Evolutionary conservation across 2,797 vertebrate genomes (phyloP), one percentile per base, ranked within the genome.

Genomic region (Enteromius viviparus): DNA sequence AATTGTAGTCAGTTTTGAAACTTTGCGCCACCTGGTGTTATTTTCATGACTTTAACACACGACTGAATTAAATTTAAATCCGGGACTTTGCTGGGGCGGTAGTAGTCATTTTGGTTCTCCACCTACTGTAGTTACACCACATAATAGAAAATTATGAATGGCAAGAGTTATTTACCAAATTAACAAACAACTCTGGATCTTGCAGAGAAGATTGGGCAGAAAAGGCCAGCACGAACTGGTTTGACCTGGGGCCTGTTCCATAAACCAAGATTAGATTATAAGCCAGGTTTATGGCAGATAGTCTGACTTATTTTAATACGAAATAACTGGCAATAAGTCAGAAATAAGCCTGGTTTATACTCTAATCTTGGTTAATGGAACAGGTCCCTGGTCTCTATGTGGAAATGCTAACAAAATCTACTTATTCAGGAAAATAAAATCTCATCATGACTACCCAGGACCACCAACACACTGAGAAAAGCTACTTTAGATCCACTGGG

Each of bases 401-500:
- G 15, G 62, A 11, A 23, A 37, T 51, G 29, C 40, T 8, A 66
- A 49, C 26, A 23, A 34, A 58, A 21, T 21, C n/a, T 42, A 14
- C 37, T 77, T 69, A 66, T 60, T 70, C 51, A 23, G 4, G 19
- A 10, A 68, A 58, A 32, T 66, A 77, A 58, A 60, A 58, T 49
- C 34, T 58, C 37, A 68, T 77, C 19, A 60, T 70, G 53, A 76
- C 42, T 60, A 78, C 51, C 12, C 34, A 40, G 65, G 82, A 78
- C 82, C 82, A 83, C 82, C 82, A 78, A 37, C 51, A 78, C 29
- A 62, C 42, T 32, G 58, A 37, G 65, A 84, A 88, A 77, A 83
- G 69, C 23, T 51, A 62, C 37, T 45, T 29, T 77, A 71, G 58
- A 79, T 84, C 29, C 81, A 65, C 64, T 76, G 69, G 82, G 26